Conservation (phyloP, 2,797 vertebrate genomes). For the Ispidina lecontei region DNA sequence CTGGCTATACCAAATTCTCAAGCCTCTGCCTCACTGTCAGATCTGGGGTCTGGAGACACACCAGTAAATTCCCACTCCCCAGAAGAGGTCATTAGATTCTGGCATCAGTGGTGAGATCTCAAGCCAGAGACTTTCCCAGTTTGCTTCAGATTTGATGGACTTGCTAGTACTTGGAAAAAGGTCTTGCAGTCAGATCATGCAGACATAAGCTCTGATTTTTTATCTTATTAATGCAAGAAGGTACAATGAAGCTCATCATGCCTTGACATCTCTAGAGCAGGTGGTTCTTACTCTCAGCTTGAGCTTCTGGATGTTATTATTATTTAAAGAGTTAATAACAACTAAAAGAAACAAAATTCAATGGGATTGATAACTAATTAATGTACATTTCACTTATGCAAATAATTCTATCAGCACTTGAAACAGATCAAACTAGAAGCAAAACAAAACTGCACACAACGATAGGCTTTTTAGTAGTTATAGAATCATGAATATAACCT, state of each 20-base stretch:
- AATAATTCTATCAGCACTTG: background rate
- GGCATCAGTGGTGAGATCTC: background rate
- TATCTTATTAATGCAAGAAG: background rate
- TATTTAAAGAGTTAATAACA: slow-evolving; percentile 20
- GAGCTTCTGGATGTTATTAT: background rate
- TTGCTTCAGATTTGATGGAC: background rate
- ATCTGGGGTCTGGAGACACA: background rate
- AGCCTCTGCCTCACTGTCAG: background rate
- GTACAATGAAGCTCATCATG: background rate
- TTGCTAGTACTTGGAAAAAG: background rate
- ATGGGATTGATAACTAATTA: background rate
- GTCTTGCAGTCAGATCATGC: background rate
- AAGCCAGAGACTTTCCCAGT: background rate
- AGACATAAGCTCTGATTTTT: background rate
- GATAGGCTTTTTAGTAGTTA: background rate
- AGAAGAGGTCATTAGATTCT: background rate
- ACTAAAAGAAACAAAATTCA: background rate
- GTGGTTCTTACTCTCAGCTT: background rate
- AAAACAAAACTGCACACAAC: background rate
- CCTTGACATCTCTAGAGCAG: background rate
- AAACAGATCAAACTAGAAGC: background rate
- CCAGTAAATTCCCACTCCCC: background rate
- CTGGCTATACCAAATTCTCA: background rate
- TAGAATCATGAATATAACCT: background rate
- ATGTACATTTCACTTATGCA: background rate